These are phyloP conservation scores for Drosophila grimshawi DNA, from an alignment of 1,140 invertebrate species.

Conservation along the genomic window DNA sequence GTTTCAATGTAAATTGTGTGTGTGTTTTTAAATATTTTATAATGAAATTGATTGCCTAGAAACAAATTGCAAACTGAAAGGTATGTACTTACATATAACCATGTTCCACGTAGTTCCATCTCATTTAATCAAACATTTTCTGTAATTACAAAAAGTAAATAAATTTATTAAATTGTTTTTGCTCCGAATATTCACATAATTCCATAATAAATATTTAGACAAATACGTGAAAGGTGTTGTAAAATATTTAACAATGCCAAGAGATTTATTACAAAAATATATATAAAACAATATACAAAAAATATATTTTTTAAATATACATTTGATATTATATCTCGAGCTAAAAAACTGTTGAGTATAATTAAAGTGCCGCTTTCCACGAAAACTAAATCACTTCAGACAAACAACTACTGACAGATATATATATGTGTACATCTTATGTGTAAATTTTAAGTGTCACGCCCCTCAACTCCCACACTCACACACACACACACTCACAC, in stretches of 20 bases:
- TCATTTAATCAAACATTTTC: not conserved
- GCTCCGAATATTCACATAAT: too few species aligned
- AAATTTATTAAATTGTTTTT: not conserved
- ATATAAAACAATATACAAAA: too few species aligned
- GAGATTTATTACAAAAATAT: too few species aligned
- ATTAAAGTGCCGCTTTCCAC: too few species aligned
- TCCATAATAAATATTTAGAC: too few species aligned
- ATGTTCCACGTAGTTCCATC: slow-evolving; percentile 17
- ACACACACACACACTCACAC: slow-evolving; percentile 30
- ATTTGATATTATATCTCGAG: too few species aligned
- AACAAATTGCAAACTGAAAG: slow-evolving; percentile 30
- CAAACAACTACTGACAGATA: not conserved
- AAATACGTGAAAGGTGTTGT: too few species aligned
- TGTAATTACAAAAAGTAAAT: not conserved
- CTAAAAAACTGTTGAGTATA: too few species aligned
- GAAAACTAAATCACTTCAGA: too few species aligned
- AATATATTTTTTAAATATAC: too few species aligned
- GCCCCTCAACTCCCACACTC: slow-evolving; percentile 14
- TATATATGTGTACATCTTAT: slow-evolving; percentile 23
- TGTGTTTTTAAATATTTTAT: slow-evolving; percentile 54
- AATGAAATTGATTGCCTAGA: not conserved
- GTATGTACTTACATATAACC: slow-evolving; percentile 46
- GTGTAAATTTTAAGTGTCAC: slow-evolving; percentile 20
- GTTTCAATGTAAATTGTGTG: slow-evolving; percentile 18
- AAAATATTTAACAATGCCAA: too few species aligned